These are phyloP conservation scores for Lochmaea capreae DNA, from an alignment of 2,888 invertebrate species.

Conservation along the genomic window DNA sequence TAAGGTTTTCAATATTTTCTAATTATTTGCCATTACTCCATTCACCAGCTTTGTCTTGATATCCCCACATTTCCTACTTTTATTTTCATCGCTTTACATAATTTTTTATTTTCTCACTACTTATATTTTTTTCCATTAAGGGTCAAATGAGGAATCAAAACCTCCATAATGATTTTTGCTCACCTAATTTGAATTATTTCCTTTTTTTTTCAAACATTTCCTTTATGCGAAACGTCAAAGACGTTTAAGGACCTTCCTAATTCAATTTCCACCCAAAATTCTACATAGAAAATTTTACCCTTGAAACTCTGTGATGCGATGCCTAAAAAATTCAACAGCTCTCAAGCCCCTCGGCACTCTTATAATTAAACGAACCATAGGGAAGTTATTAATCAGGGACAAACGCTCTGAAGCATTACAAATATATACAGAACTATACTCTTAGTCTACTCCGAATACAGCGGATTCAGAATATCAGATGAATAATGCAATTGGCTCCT, in stretches of 20 bases:
- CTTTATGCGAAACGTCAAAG: not conserved
- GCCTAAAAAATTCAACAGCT: constrained; percentile 29
- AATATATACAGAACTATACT: constrained; percentile 13
- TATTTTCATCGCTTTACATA: too few species aligned
- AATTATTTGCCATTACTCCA: too few species aligned
- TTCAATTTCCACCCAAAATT: not conserved
- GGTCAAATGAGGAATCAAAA: too few species aligned
- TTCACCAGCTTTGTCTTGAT: too few species aligned
- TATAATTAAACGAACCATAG: constrained; percentile 31
- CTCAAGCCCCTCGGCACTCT: constrained; percentile 18
- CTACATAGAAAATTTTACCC: constrained; percentile 1
- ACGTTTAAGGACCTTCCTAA: not conserved
- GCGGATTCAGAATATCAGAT: not conserved
- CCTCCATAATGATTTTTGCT: too few species aligned
- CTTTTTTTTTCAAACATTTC: not conserved
- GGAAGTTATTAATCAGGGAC: constrained; percentile 27
- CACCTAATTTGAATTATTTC: too few species aligned
- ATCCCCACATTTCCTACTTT: too few species aligned
- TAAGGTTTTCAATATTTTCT: too few species aligned
- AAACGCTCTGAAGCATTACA: constrained; percentile 11
- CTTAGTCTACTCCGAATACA: not conserved
- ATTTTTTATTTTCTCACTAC: too few species aligned
- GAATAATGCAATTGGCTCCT: constrained; percentile 11
- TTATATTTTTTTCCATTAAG: too few species aligned
- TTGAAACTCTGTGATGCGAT: not conserved